Conservation (phyloP, 2,113 vertebrate genomes). For the Meriones unguiculatus region DNA sequence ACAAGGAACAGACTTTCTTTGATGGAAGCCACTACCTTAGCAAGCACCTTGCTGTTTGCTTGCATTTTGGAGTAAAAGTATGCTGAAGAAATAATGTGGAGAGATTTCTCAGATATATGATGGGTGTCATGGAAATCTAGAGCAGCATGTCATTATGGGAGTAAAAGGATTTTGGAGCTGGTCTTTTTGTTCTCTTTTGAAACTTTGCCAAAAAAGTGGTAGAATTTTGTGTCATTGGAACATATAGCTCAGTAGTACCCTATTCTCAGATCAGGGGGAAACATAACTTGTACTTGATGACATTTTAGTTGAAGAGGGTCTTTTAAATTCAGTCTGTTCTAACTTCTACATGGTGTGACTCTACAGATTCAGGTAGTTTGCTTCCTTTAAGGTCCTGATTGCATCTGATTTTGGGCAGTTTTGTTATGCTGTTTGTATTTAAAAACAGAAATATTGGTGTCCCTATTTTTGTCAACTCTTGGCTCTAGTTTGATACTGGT, state of each 20-base stretch:
- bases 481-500: conserved; percentile 8
- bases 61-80: conserved; percentile 45
- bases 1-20: neutral
- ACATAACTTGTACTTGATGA: conserved; percentile 3
- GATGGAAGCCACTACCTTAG: conserved; percentile 6
- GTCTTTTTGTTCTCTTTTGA: neutral
- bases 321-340: conserved; percentile 48
- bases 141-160: neutral
- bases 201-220: conserved; percentile 10
- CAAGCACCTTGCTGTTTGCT: neutral
- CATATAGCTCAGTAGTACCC: neutral
- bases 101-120: conserved; percentile 4
- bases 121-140: neutral
- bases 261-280: neutral
- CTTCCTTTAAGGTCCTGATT: conserved; percentile 29
- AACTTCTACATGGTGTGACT: conserved; percentile 40
- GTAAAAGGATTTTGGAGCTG: conserved; percentile 28
- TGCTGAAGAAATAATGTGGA: neutral
- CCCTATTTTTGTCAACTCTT: conserved; percentile 35
- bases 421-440: neutral
- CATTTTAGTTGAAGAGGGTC: conserved; percentile 15
- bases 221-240: neutral
- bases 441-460: conserved; percentile 31
- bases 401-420: neutral
- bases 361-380: conserved; percentile 2